Base-by-base conservation (phyloP, 2,113 vertebrate genomes). In the Recurvirostra avosetta region DNA sequence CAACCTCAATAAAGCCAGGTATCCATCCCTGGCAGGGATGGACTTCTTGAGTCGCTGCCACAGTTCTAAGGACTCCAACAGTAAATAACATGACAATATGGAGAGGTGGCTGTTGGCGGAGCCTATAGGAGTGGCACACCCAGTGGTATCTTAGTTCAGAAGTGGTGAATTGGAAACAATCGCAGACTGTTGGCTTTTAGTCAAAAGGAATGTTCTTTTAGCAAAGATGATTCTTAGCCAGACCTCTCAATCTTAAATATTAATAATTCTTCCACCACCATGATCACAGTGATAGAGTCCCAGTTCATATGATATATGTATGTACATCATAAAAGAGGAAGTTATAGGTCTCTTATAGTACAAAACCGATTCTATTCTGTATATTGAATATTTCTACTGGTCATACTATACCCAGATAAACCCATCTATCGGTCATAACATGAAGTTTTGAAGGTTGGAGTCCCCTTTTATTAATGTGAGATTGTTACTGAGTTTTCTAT, bases 401-500 rank as follows among this genome's bases (percentile, higher is more conserved):
- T 41, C 12, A 27, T 43, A 23, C 40, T 72, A 15, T 53, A 84
- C 7, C 19, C 30, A 85, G 63, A 65, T 38, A 83, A 91, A 53
- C 3, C 14, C 25, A 76, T 38, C 13, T 59, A 32, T 72, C 2
- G 1, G 9, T 72, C 49, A 67, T 65, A 73, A 63, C 19, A 13
- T 25, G 17, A 77, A 76, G 12, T 49, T 89, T 74, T 84, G 43
- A 81, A 30, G 58, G 13, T 43, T 49, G 67, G 32, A 59, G 23
- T 43, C 7, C 14, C 20, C 50, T 85, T 87, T 91, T 78, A 34
- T 27, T 8, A 21, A 21, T 47, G 30, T 68, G 72, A 90, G 38
- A 34, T 68, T 83, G 8, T 87, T 84, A 45, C 36, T 77, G 55
- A 56, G 16, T 77, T 96, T 73, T 95, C 41, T 83, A 36, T 90